Percentiles rank a stretch among this genome's conserved stretches.
Conservation (phyloP, 2,113 vertebrate genomes). For the Brachypteracias leptosomus region DNA sequence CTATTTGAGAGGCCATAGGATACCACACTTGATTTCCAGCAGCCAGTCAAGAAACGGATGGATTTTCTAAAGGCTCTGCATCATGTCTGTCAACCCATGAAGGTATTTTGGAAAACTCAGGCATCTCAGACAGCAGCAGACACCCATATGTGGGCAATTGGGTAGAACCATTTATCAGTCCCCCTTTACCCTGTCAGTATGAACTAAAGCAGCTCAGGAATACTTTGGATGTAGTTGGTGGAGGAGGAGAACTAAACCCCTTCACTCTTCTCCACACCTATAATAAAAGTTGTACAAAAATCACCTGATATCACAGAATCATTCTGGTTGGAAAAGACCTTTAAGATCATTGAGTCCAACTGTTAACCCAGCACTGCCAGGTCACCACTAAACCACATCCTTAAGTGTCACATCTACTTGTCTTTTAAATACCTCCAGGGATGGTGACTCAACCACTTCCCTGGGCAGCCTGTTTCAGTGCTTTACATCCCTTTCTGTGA, state of each 20-base stretch:
- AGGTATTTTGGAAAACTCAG: not conserved
- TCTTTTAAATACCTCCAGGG: too few species aligned
- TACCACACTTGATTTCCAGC: not conserved
- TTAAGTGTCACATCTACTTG: too few species aligned
- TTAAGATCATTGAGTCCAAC: too few species aligned
- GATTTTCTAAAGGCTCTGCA: not conserved
- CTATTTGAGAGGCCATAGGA: not conserved
- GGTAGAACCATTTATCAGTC: not conserved
- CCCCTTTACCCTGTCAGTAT: not conserved
- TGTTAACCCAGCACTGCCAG: too few species aligned
- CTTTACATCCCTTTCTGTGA: too few species aligned
- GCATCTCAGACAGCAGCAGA: not conserved
- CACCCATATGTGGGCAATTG: not conserved
- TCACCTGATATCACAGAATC: not conserved
- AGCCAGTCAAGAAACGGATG: not conserved
- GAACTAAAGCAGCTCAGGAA: not conserved
- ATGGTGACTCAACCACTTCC: too few species aligned
- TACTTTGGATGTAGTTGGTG: not conserved
- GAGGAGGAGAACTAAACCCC: not conserved
- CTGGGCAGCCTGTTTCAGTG: too few species aligned
- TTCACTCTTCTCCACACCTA: accelerated
- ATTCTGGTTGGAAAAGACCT: too few species aligned
- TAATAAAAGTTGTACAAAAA: not conserved
- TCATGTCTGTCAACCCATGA: constrained; percentile 1
- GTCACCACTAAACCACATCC: too few species aligned